Evolutionary conservation across 2,888 invertebrate genomes (phyloP).

Genomic region (Ophion obscuratus): DNA sequence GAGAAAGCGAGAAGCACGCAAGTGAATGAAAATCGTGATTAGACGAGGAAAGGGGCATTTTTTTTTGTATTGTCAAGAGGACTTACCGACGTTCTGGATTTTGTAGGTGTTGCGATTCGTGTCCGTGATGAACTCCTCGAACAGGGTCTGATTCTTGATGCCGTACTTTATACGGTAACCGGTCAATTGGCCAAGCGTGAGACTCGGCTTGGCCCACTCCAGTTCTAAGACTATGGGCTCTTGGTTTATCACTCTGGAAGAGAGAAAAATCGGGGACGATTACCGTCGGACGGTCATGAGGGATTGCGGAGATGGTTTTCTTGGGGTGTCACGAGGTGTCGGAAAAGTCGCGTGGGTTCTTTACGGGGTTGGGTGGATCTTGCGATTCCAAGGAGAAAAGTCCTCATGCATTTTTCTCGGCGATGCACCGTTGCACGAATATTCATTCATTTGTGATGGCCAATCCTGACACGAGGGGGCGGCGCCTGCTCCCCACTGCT

Average conservation of each 20-base stretch:
- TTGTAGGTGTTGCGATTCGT: slow-evolving; percentile 89
- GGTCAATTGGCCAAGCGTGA: slow-evolving; percentile 94
- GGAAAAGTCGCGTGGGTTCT: background rate
- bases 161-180: slow-evolving; percentile 95
- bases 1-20: too few species aligned
- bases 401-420: too few species aligned
- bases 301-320: background rate
- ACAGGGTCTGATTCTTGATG: slow-evolving; percentile 91
- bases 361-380: too few species aligned
- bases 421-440: too few species aligned
- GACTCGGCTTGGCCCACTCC: slow-evolving; percentile 95
- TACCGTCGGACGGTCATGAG: background rate
- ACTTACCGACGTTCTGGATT: slow-evolving; percentile 88
- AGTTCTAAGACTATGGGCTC: slow-evolving; percentile 95
- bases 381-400: too few species aligned
- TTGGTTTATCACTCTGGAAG: slow-evolving; percentile 90
- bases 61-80: background rate
- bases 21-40: background rate
- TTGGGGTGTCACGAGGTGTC: background rate
- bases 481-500: too few species aligned
- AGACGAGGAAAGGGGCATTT: background rate
- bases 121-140: slow-evolving; percentile 90
- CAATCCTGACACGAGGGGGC: too few species aligned
- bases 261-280: background rate
- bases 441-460: too few species aligned